Percentiles rank a stretch among this genome's conserved stretches.
phyloP scores from a whole-genome alignment of 2,113 vertebrate species.

The Archilochus colubris region DNA sequence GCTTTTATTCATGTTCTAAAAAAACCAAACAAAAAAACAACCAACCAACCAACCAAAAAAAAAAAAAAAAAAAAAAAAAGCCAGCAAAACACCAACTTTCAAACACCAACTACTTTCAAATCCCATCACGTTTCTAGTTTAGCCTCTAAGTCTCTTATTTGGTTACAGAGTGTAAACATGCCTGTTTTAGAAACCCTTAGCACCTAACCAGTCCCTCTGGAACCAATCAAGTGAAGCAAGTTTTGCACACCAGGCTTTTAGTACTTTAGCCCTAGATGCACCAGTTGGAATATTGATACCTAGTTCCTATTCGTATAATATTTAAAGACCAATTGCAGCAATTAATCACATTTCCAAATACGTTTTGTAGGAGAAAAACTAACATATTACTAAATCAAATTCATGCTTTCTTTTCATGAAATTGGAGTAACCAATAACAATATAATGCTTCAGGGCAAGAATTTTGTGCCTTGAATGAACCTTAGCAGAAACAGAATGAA shows the following conservation, averaged over 20 bases:
- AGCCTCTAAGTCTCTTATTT: neutral
- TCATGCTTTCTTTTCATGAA: neutral
- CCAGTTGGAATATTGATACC: neutral
- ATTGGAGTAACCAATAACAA: neutral
- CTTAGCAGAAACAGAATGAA: neutral
- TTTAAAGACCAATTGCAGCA: neutral
- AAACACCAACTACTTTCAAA: neutral
- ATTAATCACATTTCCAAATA: neutral
- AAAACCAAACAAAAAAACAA: neutral
- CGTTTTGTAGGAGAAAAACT: neutral
- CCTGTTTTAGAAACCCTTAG: neutral
- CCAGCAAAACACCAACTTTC: no score
- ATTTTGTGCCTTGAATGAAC: neutral
- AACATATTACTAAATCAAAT: neutral
- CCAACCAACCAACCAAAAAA: no score
- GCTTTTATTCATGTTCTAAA: neutral
- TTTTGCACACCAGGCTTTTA: neutral
- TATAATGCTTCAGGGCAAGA: neutral
- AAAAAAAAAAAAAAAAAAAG: neutral
- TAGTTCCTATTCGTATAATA: neutral
- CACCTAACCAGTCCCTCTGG: neutral
- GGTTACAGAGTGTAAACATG: neutral
- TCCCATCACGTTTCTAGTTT: neutral
- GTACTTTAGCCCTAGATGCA: neutral
- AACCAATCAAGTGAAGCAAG: constrained; percentile 4